Conservation (phyloP, 2,797 vertebrate species). For the Varecia variegata region DNA sequence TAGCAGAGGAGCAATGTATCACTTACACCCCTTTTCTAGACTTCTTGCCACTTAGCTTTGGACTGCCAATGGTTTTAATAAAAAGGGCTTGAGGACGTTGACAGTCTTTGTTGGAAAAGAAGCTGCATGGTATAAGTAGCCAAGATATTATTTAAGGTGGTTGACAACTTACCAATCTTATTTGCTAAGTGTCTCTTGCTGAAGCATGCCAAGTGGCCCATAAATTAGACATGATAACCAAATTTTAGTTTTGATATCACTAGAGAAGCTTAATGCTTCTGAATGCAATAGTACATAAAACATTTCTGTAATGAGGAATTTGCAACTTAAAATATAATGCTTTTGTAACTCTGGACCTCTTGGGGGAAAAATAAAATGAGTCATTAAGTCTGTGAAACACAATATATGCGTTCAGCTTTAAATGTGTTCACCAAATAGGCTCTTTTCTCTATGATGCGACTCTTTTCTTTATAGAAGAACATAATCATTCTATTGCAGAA, state of each 20-base stretch:
- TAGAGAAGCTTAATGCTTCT: slow-evolving; percentile 71
- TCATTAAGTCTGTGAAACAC: slow-evolving; percentile 75
- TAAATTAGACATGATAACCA: slow-evolving; percentile 60
- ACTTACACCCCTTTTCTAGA: neutral
- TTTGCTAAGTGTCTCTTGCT: slow-evolving; percentile 33
- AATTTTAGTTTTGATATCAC: slow-evolving; percentile 38
- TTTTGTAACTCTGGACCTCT: slow-evolving; percentile 77
- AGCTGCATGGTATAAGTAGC: neutral
- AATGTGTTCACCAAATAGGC: slow-evolving; percentile 12
- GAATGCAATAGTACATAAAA: slow-evolving; percentile 63
- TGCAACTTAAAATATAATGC: slow-evolving; percentile 69
- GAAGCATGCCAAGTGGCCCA: slow-evolving; percentile 25
- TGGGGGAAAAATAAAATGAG: slow-evolving; percentile 75
- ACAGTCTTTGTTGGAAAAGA: neutral
- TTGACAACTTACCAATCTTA: slow-evolving; percentile 6
- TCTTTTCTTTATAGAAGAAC: slow-evolving; percentile 34
- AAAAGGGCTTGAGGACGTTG: neutral
- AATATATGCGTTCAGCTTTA: slow-evolving; percentile 60
- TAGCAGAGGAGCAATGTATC: neutral
- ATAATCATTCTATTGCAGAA: neutral
- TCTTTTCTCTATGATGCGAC: neutral
- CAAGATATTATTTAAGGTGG: slow-evolving; percentile 28
- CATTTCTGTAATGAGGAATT: slow-evolving; percentile 67
- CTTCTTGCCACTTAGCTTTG: neutral
- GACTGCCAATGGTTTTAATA: neutral